Conservation (phyloP, 2,888 invertebrate species). For the Axea sp. region DNA sequence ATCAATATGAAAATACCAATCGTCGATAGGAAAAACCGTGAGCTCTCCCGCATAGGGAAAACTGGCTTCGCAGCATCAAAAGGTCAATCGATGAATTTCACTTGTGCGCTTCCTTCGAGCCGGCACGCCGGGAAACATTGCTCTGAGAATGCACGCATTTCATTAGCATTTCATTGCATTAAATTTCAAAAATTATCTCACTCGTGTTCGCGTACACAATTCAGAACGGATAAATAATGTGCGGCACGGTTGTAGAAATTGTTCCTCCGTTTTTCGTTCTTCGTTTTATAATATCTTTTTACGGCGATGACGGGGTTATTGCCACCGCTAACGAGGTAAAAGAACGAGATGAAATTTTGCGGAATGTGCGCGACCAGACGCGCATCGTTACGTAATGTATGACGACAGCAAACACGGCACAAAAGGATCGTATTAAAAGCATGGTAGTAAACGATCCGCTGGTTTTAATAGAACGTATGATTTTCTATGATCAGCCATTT, state of each 20-base stretch:
- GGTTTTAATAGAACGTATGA: constrained; percentile 21
- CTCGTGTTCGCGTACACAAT: constrained; percentile 51
- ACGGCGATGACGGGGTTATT: constrained; percentile 13
- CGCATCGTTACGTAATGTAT: constrained; percentile 14
- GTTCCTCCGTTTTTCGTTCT: constrained; percentile 1
- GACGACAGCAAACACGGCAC: not conserved
- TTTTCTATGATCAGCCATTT: constrained; percentile 35
- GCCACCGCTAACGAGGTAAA: constrained; percentile 22
- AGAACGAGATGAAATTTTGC: constrained; percentile 27
- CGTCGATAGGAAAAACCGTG: constrained; percentile 46
- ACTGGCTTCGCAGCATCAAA: constrained; percentile 67
- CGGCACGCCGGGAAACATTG: constrained; percentile 61
- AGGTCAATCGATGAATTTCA: constrained; percentile 79
- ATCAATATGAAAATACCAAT: constrained; percentile 50
- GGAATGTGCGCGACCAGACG: constrained; percentile 4
- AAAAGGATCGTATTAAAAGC: too few species aligned
- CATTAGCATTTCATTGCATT: constrained; percentile 63
- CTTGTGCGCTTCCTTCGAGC: constrained; percentile 73
- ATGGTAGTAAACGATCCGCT: too few species aligned
- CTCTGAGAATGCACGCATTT: constrained; percentile 64
- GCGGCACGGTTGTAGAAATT: constrained; percentile 10
- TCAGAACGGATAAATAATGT: constrained; percentile 52
- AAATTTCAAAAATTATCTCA: constrained; percentile 61
- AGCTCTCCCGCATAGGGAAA: too few species aligned
- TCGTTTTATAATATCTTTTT: not conserved